Evolutionary conservation across 2,113 vertebrate genomes (phyloP).

Genomic region (Chionodraco myersi): DNA sequence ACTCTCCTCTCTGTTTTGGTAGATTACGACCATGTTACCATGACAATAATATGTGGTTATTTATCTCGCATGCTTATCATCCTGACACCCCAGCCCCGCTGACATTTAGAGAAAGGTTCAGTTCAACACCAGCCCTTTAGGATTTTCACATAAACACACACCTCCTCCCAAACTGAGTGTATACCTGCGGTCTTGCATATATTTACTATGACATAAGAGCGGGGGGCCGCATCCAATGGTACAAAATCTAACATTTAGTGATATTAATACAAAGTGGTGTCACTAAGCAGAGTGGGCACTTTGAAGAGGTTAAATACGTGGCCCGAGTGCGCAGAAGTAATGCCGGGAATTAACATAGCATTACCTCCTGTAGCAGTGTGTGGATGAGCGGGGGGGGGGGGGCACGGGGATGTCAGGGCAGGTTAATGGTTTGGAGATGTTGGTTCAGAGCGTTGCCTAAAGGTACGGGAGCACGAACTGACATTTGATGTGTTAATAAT

Average conservation of each 20-base stretch:
- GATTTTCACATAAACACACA: constrained; percentile 28
- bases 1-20: constrained; percentile 24
- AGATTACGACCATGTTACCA: constrained; percentile 69
- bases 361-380: constrained; percentile 18
- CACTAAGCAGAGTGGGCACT: constrained; percentile 33
- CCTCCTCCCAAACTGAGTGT: constrained; percentile 16
- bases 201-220: constrained; percentile 13
- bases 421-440: constrained; percentile 66
- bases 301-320: constrained; percentile 61
- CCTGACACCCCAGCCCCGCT: constrained; percentile 57
- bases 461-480: constrained; percentile 58
- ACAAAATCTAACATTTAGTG: constrained; percentile 40
- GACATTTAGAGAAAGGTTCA: constrained; percentile 76
- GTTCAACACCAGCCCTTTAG: constrained; percentile 51
- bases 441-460: constrained; percentile 51
- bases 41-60: constrained; percentile 65
- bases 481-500: constrained; percentile 77
- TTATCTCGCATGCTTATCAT: constrained; percentile 68
- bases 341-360: constrained; percentile 51
- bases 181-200: constrained; percentile 14
- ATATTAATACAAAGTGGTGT: constrained; percentile 62
- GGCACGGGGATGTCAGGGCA: constrained; percentile 27
- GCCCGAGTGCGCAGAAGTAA: constrained; percentile 43
- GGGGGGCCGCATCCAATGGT: constrained; percentile 32
- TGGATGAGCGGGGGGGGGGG: constrained; percentile 25